Percentiles rank a stretch among this genome's conserved stretches.
phyloP scores from a whole-genome alignment of 2,888 invertebrate species.

The Drosophila meridionalis region DNA sequence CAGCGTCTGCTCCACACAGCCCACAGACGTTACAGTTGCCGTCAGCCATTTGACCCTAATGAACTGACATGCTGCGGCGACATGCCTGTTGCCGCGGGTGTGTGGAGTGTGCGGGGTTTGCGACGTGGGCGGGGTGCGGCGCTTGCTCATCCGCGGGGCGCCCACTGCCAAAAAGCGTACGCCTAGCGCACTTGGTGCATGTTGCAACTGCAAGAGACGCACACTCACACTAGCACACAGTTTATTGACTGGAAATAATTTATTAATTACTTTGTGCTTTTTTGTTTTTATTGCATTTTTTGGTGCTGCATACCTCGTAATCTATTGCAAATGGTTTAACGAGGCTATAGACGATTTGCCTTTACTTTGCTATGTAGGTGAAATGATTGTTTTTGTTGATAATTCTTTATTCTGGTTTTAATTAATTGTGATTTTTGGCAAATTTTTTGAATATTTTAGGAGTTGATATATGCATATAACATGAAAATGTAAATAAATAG shows the following conservation, averaged over 20 bases:
- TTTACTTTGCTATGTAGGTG: neutral
- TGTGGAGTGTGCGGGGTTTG: neutral
- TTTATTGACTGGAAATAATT: constrained; percentile 81
- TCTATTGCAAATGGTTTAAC: neutral
- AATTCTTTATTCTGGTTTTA: neutral
- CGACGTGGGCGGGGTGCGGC: constrained; percentile 51
- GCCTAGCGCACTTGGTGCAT: constrained; percentile 32
- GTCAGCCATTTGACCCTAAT: constrained; percentile 69
- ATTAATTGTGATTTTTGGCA: neutral
- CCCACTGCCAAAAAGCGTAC: constrained; percentile 34
- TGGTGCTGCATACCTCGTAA: constrained; percentile 13
- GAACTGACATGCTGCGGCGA: constrained; percentile 67
- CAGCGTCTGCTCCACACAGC: constrained; percentile 16
- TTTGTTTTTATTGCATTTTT: constrained; percentile 50
- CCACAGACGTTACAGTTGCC: constrained; percentile 54
- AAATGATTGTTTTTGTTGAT: neutral
- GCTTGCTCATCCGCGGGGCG: constrained; percentile 73
- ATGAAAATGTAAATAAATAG: neutral
- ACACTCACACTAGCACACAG: constrained; percentile 29
- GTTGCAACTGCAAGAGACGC: constrained; percentile 59
- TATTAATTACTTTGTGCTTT: constrained; percentile 72
- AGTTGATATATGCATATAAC: neutral
- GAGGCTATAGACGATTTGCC: neutral
- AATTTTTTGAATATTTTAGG: no score
- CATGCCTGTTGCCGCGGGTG: constrained; percentile 13